Evolutionary conservation across 2,797 vertebrate species (phyloP), one percentile per base, ranked within the genome.

Genomic region (Podarcis lilfordi): DNA sequence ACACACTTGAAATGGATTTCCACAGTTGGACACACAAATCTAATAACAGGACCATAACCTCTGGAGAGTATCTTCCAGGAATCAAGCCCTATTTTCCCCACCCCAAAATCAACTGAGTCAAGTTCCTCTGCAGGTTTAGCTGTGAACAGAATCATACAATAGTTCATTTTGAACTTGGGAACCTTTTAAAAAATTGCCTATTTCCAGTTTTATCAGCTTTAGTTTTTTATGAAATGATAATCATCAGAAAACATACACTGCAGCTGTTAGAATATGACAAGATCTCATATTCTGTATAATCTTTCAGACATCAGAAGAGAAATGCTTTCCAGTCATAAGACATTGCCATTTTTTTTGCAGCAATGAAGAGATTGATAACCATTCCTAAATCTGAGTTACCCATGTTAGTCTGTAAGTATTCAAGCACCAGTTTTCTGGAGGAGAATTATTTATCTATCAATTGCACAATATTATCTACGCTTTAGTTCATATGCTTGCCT

Each of bases 251-350:
- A 35, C 35, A 69, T 10, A 50, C 50, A 55, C 3, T 55, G 50
- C 50, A 55, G 50, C 50, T 55, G 50, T 55, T 55, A 55, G 50
- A 55, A 55, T 11, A 55, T 55, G 50, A 15, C 11, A 27, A 81
- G 59, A 32, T 64, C 25, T 45, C 21, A 27, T 66, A 66, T 37
- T 66, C 61, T 27, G 27, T 81, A 13, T 8, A 27, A 66, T 40
- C 21, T 37, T 81, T 37, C 9, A 40, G 59, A 25, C 35, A 64
- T 66, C 59, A 40, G 5, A 19, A 25, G 59, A 35, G 32, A 80
- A 25, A 64, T 91, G 40, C 88, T 81, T 89, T 76, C 8, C 82
- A 84, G 91, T 88, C 45, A 75, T 88, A 88, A 86, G 72, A 93
- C 89, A 89, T 0, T 72, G 91, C 45, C 91, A 91, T 50, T 84